Evolutionary conservation across 2,888 invertebrate species (phyloP), one percentile per base, ranked within the genome.

Genomic region (Sphaerophoria rueppellii): DNA sequence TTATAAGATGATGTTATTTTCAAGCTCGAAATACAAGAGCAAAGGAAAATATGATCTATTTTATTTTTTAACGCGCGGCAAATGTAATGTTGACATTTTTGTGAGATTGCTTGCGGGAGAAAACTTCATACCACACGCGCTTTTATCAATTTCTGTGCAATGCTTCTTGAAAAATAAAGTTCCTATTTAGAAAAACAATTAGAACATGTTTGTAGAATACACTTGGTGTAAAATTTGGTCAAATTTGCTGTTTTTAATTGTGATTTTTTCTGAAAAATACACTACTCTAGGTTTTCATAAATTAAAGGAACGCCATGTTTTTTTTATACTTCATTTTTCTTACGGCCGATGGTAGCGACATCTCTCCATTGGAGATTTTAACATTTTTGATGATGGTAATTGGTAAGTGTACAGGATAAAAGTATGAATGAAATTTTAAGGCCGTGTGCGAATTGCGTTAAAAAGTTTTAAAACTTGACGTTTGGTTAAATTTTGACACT

Each of bases 241-340:
- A 69, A 58, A 43, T 65, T 67, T 37, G 11, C 1, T 32, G 12
- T 60, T 35, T 63, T 46, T 46, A 24, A 4, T 7, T 9, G 24
- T 16, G 69, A 60, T 46, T 16, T 43, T 65, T 79, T 16, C 16
- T 32, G 43, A 61, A 70, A 79, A 73, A 37, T 76, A 67, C 58
- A 40, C 37, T 67, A 46, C 43, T n/a, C 50, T 71, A 4, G 7
- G 24, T 65, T 34, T 63, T 43, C 48, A 58, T 76, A 77, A 85
- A 81, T 67, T 78, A 63, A 67, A 73, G 70, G 54, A 72, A 85
- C 85, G 85, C 85, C 85, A 85, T 85, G 72, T 85, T 85, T 73
- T 75, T 43, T 82, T 65, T 76, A 76, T 48, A 60, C 76, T 85
- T 85, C 76, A 81, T 52, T 61, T 60, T 43, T 67, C 40, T 40